Evolutionary conservation across 2,888 invertebrate genomes (phyloP).

Genomic region (Pantelozetes paolii): DNA sequence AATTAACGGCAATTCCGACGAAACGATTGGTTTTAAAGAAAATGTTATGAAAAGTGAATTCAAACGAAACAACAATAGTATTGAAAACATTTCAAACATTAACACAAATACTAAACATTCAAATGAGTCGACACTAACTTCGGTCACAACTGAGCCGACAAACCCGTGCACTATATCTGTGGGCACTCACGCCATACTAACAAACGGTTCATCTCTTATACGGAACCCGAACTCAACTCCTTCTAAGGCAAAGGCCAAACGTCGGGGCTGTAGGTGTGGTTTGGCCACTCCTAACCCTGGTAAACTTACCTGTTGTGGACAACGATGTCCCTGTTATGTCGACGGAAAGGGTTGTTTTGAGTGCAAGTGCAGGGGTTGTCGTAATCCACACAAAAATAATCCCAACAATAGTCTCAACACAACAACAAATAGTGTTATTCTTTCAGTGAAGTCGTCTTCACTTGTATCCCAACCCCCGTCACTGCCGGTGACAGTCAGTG

Average conservation of each 20-base stretch:
- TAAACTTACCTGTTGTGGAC: constrained; percentile 86
- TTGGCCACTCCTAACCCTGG: constrained; percentile 83
- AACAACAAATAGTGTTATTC: background rate
- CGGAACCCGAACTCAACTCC: constrained; percentile 51
- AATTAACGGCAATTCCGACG: background rate
- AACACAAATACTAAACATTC: background rate
- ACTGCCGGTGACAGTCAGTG: background rate
- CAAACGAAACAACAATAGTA: background rate
- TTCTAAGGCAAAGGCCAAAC: constrained; percentile 28
- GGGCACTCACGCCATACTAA: background rate
- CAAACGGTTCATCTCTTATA: background rate
- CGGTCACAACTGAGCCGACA: background rate
- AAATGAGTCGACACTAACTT: background rate
- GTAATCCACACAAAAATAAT: constrained; percentile 69
- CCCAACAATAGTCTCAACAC: background rate
- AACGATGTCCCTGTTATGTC: constrained; percentile 88
- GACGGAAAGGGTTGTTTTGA: constrained; percentile 81
- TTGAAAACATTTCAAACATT: background rate
- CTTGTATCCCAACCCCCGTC: background rate
- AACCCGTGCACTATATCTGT: background rate
- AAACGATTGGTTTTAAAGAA: background rate
- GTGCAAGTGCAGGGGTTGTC: constrained; percentile 85
- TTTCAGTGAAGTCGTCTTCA: background rate
- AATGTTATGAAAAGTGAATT: background rate
- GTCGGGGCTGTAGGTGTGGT: constrained; percentile 75